phyloP scores from a whole-genome alignment of 2,797 vertebrate species.

The Coregonus sp. region DNA sequence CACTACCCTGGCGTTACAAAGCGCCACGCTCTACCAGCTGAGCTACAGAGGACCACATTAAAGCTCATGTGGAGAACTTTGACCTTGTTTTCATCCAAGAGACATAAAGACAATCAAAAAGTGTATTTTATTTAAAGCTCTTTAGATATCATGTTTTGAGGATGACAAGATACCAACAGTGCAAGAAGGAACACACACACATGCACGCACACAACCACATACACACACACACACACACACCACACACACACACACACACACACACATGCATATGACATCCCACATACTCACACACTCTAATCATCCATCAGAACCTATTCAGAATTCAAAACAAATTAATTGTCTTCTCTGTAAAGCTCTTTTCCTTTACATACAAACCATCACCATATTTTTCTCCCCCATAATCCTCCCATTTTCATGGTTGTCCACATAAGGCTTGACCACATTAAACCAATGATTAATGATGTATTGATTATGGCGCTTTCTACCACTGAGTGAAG shows the following conservation, averaged over 20 bases:
- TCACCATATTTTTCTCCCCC: conserved; percentile 44
- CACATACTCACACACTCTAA: neutral
- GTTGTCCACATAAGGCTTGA: conserved; percentile 66
- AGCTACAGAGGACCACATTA: too few species aligned
- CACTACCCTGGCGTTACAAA: too few species aligned
- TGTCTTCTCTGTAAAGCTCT: conserved; percentile 25
- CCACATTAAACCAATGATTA: conserved; percentile 76
- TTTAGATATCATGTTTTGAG: neutral
- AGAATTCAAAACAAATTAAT: conserved; percentile 32
- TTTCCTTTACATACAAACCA: conserved; percentile 42
- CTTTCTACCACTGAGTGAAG: conserved; percentile 61
- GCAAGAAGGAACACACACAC: neutral
- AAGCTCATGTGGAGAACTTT: neutral
- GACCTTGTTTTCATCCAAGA: neutral
- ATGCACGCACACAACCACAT: neutral
- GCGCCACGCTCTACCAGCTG: too few species aligned
- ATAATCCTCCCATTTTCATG: conserved; percentile 75
- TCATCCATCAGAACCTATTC: conserved; percentile 37
- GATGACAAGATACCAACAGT: neutral
- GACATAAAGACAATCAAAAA: neutral
- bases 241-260: neutral
- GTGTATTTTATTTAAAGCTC: neutral
- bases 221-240: neutral
- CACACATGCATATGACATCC: neutral
- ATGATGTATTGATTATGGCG: conserved; percentile 76